These are phyloP conservation scores for Onchidella celtica DNA, from an alignment of 2,888 invertebrate species.

Conservation along the genomic window DNA sequence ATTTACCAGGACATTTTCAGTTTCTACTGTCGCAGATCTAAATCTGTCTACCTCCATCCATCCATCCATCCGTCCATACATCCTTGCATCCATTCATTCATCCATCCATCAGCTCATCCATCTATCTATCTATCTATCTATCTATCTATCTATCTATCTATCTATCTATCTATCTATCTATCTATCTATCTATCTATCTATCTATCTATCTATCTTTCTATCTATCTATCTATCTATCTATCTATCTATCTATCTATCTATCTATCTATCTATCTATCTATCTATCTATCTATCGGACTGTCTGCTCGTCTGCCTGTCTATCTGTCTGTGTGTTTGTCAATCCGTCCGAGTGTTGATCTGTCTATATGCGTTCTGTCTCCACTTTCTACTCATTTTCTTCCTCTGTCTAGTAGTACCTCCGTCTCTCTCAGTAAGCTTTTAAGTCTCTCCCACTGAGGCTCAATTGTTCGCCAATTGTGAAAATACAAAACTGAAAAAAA, in stretches of 20 bases:
- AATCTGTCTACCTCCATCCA: too few relatives aligned
- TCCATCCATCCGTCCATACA: neutral
- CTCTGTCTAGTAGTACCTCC: too few relatives aligned
- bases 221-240: neutral
- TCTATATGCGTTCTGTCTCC: neutral
- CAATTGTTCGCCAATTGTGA: too few relatives aligned
- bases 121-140: neutral
- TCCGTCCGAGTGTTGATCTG: neutral
- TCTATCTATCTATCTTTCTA: neutral
- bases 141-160: neutral
- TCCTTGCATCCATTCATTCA: neutral
- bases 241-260: constrained; percentile 8
- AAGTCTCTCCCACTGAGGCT: too few relatives aligned
- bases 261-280: neutral
- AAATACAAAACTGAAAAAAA: too few relatives aligned
- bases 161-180: neutral
- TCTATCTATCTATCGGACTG: neutral
- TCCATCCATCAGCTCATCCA: neutral
- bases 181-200: neutral
- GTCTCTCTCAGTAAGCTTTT: too few relatives aligned
- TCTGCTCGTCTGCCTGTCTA: too few relatives aligned
- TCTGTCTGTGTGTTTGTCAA: neutral
- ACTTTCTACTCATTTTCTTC: neutral
- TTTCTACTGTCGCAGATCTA: too few relatives aligned
- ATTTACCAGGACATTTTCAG: too few relatives aligned